phyloP scores from a whole-genome alignment of 2,113 vertebrate species.

The Clarias gariepinus region DNA sequence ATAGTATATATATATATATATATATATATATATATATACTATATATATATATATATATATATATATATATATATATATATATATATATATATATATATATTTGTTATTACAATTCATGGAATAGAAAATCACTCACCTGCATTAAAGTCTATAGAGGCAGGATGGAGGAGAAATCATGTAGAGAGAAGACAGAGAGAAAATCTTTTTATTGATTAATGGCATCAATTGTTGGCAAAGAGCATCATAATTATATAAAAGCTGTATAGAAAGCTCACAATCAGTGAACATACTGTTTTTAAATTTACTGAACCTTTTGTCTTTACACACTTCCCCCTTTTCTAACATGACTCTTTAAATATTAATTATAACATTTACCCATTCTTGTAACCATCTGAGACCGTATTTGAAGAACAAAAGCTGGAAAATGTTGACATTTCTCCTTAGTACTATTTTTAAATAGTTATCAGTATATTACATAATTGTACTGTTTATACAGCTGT shows the following conservation, averaged over 20 bases:
- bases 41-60: too few relatives aligned
- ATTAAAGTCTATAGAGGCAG: slow-evolving; percentile 67
- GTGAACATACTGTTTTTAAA: neutral
- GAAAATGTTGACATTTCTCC: neutral
- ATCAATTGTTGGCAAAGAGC: too few relatives aligned
- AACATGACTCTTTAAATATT: neutral
- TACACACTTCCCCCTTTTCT: neutral
- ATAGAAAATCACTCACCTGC: slow-evolving; percentile 67
- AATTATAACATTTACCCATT: neutral
- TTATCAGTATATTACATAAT: too few relatives aligned
- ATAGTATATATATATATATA: too few relatives aligned
- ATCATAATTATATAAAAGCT: too few relatives aligned
- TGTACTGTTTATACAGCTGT: too few relatives aligned
- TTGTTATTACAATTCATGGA: too few relatives aligned
- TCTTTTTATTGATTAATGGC: too few relatives aligned
- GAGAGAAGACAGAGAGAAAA: slow-evolving; percentile 35
- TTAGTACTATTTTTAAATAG: neutral
- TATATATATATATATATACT: too few relatives aligned
- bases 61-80: too few relatives aligned
- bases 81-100: too few relatives aligned
- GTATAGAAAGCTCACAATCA: neutral
- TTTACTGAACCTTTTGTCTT: neutral
- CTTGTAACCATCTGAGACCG: neutral
- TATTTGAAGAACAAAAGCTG: neutral
- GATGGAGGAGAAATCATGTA: neutral